Base-by-base conservation (phyloP, 2,797 vertebrate genomes). In the Euthynnus affinis region DNA sequence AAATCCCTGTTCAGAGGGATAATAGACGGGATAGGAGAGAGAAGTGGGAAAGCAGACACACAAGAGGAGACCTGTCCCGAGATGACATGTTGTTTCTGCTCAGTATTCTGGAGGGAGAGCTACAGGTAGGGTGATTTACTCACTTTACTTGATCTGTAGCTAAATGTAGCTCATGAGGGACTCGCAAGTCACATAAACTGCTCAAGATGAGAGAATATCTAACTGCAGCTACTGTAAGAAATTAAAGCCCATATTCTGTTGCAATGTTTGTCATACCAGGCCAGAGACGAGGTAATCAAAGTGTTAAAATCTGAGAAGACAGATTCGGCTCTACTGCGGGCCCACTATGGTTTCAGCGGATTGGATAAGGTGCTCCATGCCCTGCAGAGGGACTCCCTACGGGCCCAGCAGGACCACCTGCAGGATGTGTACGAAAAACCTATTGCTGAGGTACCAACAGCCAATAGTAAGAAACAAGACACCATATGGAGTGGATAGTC, bases 211-310 rank as follows among this genome's bases (percentile, higher is more conserved):
- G 6, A 59, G 9, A 27, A 37, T 57, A 32, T 59, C 29, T 48
- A 37, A 25, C 10, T 17, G 32, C 40, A 66, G 12, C 34, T 32
- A 14, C n/a, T 29, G 32, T 32, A 20, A 27, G 8, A 56, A 76
- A 42, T 12, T 25, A 61, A 80, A 61, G 25, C 32, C 17, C 53
- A 6, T 2, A 40, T 62, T 80, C 25, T 70, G 6, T 75, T 83
- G 37, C 18, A 40, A 40, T 76, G 74, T 87, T 81, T 75, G 46
- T 82, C 69, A 9, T 74, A 57, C 68, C 89, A 99, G 97, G 97
- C 97, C 85, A 95, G 96, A 89, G 98, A 99, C 93, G 97, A 99
- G 92, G 97, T 98, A 85, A 98, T 98, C 82, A 94, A 95, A 5
- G 94, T 98, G 88, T 89, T 99, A 91, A 97, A 96, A 90, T 97